phyloP scores from a whole-genome alignment of 1,140 invertebrate species.

The Trichonephila inaurata region DNA sequence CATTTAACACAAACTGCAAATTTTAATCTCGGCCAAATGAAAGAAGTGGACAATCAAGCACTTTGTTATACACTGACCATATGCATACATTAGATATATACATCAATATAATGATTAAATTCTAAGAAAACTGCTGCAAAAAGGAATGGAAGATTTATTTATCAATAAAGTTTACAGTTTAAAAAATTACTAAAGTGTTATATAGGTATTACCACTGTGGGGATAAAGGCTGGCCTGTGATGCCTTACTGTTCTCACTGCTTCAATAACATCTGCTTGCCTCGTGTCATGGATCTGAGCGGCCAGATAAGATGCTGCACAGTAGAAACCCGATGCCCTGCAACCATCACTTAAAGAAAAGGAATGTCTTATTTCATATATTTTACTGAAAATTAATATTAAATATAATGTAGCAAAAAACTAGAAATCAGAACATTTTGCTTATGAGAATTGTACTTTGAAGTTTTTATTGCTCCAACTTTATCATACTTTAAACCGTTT shows the following conservation, averaged over 20 bases:
- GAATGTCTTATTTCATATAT: neutral
- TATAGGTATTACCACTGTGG: conserved; percentile 72
- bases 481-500: no score
- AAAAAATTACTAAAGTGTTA: no score
- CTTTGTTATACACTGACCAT: no score
- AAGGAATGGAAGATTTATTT: no score
- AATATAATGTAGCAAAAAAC: neutral
- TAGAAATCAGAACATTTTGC: neutral
- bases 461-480: no score
- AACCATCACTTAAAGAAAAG: conserved; percentile 80
- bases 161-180: no score
- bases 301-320: conserved; percentile 80
- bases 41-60: no score
- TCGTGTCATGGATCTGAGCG: conserved; percentile 81
- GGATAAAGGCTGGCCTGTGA: conserved; percentile 76
- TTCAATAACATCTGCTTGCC: conserved; percentile 81
- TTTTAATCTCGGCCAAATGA: no score
- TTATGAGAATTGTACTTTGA: neutral
- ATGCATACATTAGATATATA: no score
- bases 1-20: no score
- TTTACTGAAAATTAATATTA: neutral
- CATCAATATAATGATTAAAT: no score
- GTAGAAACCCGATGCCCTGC: conserved; percentile 80
- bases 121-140: no score
- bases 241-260: conserved; percentile 79